Evolutionary conservation across 2,888 invertebrate genomes (phyloP).

Genomic region (Aromia moschata): DNA sequence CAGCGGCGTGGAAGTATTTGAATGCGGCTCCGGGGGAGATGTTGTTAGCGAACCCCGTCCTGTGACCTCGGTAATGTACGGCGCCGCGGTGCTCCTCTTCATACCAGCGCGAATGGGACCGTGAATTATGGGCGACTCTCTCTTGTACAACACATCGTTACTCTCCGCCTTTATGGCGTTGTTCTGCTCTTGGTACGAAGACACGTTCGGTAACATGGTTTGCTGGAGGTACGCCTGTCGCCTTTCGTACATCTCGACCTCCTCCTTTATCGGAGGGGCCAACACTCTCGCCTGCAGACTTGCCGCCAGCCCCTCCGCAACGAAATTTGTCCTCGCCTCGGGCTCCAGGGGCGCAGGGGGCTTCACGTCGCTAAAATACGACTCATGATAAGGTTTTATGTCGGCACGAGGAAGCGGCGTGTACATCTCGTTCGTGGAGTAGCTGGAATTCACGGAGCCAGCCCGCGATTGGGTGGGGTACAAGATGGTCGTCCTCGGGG

Average conservation of each 20-base stretch:
- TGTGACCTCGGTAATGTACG: conserved; percentile 23
- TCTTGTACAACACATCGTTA: conserved; percentile 59
- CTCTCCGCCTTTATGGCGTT: conserved; percentile 52
- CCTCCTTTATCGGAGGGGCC: conserved; percentile 59
- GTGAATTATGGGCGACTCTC: conserved; percentile 66
- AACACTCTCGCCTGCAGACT: conserved; percentile 83
- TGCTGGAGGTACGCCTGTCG: conserved; percentile 56
- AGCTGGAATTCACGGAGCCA: conserved; percentile 44
- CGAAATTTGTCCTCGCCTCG: conserved; percentile 56
- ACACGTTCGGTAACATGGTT: conserved; percentile 40
- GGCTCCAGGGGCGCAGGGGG: conserved; percentile 58
- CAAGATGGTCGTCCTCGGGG: conserved; percentile 55
- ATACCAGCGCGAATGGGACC: conserved; percentile 63
- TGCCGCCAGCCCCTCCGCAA: conserved; percentile 78
- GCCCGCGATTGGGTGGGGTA: conserved; percentile 45
- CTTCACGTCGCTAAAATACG: conserved; percentile 73
- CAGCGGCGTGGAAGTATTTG: conserved; percentile 72
- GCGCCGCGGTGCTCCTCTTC: conserved; percentile 53
- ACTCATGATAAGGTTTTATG: conserved; percentile 77
- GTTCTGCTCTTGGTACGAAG: conserved; percentile 47
- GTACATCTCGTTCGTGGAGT: conserved; percentile 60
- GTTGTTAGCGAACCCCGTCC: conserved; percentile 29
- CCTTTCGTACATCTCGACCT: conserved; percentile 53
- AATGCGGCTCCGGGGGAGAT: conserved; percentile 73
- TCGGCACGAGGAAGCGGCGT: conserved; percentile 74